Percentiles rank a stretch among this genome's conserved stretches.
phyloP scores from a whole-genome alignment of 2,888 invertebrate genomes.

The Cryptus armator region DNA sequence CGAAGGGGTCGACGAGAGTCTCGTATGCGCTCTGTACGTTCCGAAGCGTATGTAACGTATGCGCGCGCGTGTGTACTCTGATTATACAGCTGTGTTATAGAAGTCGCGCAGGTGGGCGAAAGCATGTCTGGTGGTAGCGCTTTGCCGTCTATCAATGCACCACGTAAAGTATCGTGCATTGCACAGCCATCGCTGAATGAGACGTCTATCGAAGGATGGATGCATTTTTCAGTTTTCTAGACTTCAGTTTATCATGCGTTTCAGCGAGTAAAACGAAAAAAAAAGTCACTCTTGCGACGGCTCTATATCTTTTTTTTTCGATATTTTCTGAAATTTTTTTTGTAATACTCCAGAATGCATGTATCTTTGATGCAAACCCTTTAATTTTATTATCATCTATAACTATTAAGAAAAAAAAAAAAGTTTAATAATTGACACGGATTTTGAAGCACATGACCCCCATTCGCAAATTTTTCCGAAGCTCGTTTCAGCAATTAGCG shows the following conservation, averaged over 20 bases:
- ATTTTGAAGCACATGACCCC: not conserved
- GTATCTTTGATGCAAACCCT: no score
- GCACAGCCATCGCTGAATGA: not conserved
- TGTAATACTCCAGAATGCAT: no score
- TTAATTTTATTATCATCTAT: no score
- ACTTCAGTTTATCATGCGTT: no score
- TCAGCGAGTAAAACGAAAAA: no score
- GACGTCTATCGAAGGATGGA: no score
- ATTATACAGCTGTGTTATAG: slow-evolving; percentile 60
- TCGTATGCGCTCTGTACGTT: slow-evolving; percentile 15
- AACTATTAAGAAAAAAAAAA: no score
- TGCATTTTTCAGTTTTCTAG: no score
- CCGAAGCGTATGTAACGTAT: slow-evolving; percentile 34
- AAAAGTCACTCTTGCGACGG: no score
- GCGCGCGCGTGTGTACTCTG: slow-evolving; percentile 32
- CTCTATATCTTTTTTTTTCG: no score
- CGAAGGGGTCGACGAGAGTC: slow-evolving; percentile 47
- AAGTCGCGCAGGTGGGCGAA: slow-evolving; percentile 63
- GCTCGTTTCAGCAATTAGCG: not conserved
- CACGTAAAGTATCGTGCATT: not conserved
- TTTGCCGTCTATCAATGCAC: not conserved
- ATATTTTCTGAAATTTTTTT: no score
- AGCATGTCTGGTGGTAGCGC: slow-evolving; percentile 7
- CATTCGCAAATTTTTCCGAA: not conserved
- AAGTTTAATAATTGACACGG: no score